Base-by-base conservation (phyloP, 1,140 invertebrate species). In the Trichomalopsis sarcophagae region DNA sequence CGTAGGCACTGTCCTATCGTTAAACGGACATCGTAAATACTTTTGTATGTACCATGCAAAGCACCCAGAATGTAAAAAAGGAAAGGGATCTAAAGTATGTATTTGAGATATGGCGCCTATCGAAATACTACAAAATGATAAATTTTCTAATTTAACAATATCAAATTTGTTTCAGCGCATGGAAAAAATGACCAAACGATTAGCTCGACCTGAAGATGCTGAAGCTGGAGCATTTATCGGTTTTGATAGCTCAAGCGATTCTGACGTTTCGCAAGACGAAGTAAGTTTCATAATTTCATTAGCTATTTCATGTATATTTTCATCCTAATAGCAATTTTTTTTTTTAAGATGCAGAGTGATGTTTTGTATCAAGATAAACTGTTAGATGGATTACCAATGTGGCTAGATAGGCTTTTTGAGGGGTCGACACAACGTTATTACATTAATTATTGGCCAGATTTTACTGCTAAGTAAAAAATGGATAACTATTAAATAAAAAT, bases 11-110 rank as follows among this genome's bases (percentile, higher is more conserved):
- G 98, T 99, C 47, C 93, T 99, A 30, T 97, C 98, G 2, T 93
- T 99, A 55, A 99, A 99, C 94, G 98, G 98, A 6, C 97, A 98
- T 92, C 94, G 98, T 76, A 98, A 98, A 93, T 99, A 99, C 93
- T 99, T 99, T 94, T 99, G 98, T 91, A 98, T 99, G 94, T 99
- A 99, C 93, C 98, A 99, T 93, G 98, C 98, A 55, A 99, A 98
- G 91, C 97, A 98, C 92, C 95, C 95, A 27, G 96, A 96, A 86
- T 91, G 91, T 81, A 92, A 87, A 33, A 92, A 92, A 89, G 92
- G 91, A 69, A 94, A 92, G 88, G 94, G 95, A 73, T 93, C 94
- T 9, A 96, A 95, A 92, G 95, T 95, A 90, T 83, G 78, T 82
- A 75, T 33, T 13, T 4, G 33, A 27, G 14, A 79, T 62, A 71